Base-by-base conservation (phyloP, 2,888 invertebrate genomes). In the Macropis europaea region DNA sequence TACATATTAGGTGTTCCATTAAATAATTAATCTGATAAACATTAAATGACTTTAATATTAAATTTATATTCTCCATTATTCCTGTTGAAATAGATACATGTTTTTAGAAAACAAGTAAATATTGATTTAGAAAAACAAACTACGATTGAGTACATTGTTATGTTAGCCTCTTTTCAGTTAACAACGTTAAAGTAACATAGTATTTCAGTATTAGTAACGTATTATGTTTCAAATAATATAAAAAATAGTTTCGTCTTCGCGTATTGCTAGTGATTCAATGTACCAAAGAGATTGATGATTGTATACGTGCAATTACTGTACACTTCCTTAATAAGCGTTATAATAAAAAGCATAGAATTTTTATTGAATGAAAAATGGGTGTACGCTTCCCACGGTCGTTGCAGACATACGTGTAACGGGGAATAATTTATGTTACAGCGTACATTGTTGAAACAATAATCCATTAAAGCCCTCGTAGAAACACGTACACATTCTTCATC, bases 311-410 rank as follows among this genome's bases (percentile, higher is more conserved):
- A 15, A 42, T 24, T 42, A 19, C n/a, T 13, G 24, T 24, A 30
- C 11, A 7, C 19, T 15, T 42, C 32, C 22, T 6, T 0, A 13
- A 19, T 50, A 54, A 15, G 13, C 32, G n/a, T 30, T 63, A 64
- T 45, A 63, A 63, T 30, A 13, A 32, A 17, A 30, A 2, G 30
- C 13, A 7, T n/a, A 30, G 15, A 30, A 45, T 22, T 56, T 61
- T 64, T 68, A 71, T 68, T 64, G 63, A 79, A 76, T 32, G 61
- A 54, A 60, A 71, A 61, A 56, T 17, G 32, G 7, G n/a, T 36
- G 50, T 50, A 47, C 24, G 11, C 15, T 70, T 70, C 74, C 30
- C 54, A 57, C 59, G 30, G 48, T 59, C 62, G 32, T 48, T 52
- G 53, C 45, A 38, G 38, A 40, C 59, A 62, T 7, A n/a, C 34